phyloP scores from a whole-genome alignment of 2,888 invertebrate genomes.

The Thyatira batis region DNA sequence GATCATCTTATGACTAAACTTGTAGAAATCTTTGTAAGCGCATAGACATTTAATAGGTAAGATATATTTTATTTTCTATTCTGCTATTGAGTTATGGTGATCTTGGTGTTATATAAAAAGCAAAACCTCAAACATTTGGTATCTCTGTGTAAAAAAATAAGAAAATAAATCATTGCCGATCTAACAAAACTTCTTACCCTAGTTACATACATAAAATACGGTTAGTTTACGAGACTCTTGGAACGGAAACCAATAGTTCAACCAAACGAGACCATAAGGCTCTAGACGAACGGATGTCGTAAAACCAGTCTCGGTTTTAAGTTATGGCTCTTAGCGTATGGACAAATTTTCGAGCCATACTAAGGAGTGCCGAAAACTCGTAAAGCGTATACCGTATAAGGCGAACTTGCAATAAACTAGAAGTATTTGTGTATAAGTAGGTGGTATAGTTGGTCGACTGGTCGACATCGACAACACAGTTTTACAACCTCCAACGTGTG shows the following conservation, averaged over 20 bases:
- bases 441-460: slow-evolving; percentile 16
- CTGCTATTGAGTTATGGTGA: too few relatives aligned
- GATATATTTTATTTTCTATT: too few relatives aligned
- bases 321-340: slow-evolving; percentile 53
- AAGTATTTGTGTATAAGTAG: slow-evolving; percentile 38
- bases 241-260: slow-evolving; percentile 23
- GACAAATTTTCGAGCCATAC: slow-evolving; percentile 61
- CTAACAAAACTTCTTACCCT: slow-evolving; percentile 15
- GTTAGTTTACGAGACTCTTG: slow-evolving; percentile 36
- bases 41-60: too few relatives aligned
- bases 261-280: slow-evolving; percentile 26
- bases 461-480: slow-evolving; percentile 41
- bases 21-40: too few relatives aligned
- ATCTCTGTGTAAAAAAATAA: neutral
- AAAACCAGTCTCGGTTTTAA: slow-evolving; percentile 54
- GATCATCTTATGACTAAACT: too few relatives aligned
- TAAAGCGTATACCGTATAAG: slow-evolving; percentile 54
- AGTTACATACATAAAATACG: slow-evolving; percentile 34
- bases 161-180: neutral
- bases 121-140: too few relatives aligned
- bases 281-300: slow-evolving; percentile 50
- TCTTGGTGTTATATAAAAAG: too few relatives aligned
- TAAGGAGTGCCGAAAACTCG: slow-evolving; percentile 55
- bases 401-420: slow-evolving; percentile 53
- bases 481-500: slow-evolving; percentile 64